A percentile compares a stretch with the other conserved stretches of the same genome.
Conservation (phyloP, 2,888 invertebrate genomes). For the Tetragonula carbonaria region DNA sequence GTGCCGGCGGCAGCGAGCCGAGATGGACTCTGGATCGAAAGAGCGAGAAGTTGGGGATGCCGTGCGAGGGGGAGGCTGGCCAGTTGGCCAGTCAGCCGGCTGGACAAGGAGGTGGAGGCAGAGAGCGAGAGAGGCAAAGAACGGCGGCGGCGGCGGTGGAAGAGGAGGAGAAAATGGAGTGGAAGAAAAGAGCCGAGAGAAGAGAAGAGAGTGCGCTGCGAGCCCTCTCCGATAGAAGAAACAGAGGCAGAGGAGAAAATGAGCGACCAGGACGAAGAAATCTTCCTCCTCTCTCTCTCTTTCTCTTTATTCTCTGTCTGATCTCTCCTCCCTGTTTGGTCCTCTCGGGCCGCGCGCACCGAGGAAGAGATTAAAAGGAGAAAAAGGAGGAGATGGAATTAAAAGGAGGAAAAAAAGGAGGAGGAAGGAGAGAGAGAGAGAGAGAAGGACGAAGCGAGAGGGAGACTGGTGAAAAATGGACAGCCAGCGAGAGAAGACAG, state of each 20-base stretch:
- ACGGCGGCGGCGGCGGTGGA: too few species aligned
- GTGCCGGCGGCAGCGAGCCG: conserved; percentile 52
- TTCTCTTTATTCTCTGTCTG: background rate
- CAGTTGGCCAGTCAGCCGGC: conserved; percentile 12
- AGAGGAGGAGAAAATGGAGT: conserved; percentile 1
- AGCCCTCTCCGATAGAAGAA: conserved; percentile 42
- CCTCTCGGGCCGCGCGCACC: conserved; percentile 48
- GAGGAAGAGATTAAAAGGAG: conserved; percentile 78
- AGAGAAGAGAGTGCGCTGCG: conserved; percentile 53
- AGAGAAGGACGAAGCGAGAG: conserved; percentile 29
- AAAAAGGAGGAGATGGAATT: conserved; percentile 73
- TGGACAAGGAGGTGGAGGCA: conserved; percentile 11
- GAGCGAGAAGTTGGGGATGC: conserved; percentile 58
- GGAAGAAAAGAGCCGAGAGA: conserved; percentile 20
- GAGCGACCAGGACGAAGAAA: conserved; percentile 55
- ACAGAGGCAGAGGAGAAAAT: conserved; percentile 59
- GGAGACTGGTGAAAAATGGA: conserved; percentile 81
- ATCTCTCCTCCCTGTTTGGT: conserved; percentile 16
- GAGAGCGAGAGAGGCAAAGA: conserved; percentile 18
- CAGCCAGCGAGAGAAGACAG: conserved; percentile 80
- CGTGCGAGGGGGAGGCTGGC: conserved; percentile 21
- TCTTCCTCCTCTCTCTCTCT: background rate
- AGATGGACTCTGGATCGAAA: conserved; percentile 68
- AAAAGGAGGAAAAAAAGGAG: conserved; percentile 65
- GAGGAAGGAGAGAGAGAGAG: background rate